Evolutionary conservation across 2,797 vertebrate genomes (phyloP), one percentile per base, ranked within the genome.

Genomic region (Furcifer pardalis): DNA sequence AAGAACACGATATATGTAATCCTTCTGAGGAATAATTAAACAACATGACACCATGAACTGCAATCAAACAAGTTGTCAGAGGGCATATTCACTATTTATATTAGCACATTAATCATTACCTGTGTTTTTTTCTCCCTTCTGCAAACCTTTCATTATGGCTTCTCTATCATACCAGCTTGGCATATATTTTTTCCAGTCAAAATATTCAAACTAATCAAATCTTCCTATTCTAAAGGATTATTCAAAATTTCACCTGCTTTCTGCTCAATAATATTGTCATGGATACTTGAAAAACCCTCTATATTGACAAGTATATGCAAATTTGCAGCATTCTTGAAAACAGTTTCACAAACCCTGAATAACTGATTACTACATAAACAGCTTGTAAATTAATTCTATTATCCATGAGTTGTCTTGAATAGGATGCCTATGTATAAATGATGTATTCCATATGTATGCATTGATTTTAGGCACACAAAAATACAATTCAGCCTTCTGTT

Each of bases 201-300:
- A 84, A 66, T 84, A 63, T 66, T 84, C 49, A 69, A 69, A 84
- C 79, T 82, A 8, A 78, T 21, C 23, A 66, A 66, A 87, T 66
- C 89, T 90, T 93, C 86, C 77, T 82, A 71, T 92, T 69, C 74
- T n/a, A 52, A 91, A 86, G 4, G 60, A 90, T 91, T 91, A 91
- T 63, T 92, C 37, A 65, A 85, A 86, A 75, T 89, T 85, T 93
- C 72, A 89, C 81, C 2, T 7, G 21, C 15, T 91, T 90, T 21
- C 52, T 56, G 88, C 23, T 84, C 85, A 92, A 40, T 87, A 82
- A 92, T 81, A 25, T 76, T 87, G 72, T 69, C 66, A 62, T 79
- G 35, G 60, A 59, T 91, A n/a, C n/a, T 84, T 75, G 86, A 27
- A 88, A 80, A 84, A 2, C 81, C 77, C 62, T 56, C 60, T 32